Base-by-base conservation (phyloP, 2,113 vertebrate species). In the Elephantulus edwardii region DNA sequence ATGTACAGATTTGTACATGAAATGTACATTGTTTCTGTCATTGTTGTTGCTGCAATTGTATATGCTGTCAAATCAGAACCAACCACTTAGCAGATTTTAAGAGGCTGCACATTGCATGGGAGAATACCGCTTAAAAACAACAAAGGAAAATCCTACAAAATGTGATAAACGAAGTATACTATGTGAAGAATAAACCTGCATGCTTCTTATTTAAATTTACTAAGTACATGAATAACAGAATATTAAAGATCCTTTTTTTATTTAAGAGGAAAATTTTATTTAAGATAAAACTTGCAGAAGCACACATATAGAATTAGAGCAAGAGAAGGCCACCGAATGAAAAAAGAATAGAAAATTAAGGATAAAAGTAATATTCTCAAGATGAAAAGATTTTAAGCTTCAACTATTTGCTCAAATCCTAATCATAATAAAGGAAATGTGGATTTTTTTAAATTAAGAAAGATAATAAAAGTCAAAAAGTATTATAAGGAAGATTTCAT, bases 401-500 rank as follows among this genome's bases (percentile, higher is more conserved):
- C 81, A 77, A 20, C 64, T 81, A 48, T 72, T 12, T 76, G n/a
- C 12, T 85, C 50, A 56, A 19, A 8, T 81, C 8, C 8, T 28
- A 56, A 60, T 60, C 54, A 50, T 71, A 79, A 68, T n/a, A 68
- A 86, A 90, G 81, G 85, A 6, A 38, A 44, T 5, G 58, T 52
- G 3, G 9, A 42, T 50, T 75, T 80, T n/a, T 52, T n/a, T 76
- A 80, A 6, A 58, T 83, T n/a, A 76, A 64, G 28, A 75, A 74
- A 87, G 62, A 83, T 75, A 52, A 56, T 33, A 83, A 90, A 89
- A 64, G 19, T 6, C 40, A 78, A 38, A 70, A 48, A 83, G 84
- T 28, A 1, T 52, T 72, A 24, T 68, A n/a, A 91, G 38, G n/a
- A 70, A 78, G 72, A 85, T 9, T n/a, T 83, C 83, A 76, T 33